Percentiles rank a stretch among this genome's conserved stretches.
These are phyloP conservation scores for Sebastes steindachneri DNA, from an alignment of 2,797 vertebrate species.

Conservation along the genomic window DNA sequence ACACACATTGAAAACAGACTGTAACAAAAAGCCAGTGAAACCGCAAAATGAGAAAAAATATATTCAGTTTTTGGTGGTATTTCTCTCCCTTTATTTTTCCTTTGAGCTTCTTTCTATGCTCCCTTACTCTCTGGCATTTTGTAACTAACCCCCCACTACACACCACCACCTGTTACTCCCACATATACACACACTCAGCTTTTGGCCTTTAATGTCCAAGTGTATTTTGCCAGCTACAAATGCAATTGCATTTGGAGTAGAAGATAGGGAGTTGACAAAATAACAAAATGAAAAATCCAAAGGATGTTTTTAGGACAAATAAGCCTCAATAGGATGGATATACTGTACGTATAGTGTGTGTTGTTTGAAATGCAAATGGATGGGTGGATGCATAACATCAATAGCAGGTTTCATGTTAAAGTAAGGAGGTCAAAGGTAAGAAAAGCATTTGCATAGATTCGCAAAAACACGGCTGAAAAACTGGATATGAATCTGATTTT, in stretches of 20 bases:
- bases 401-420: not conserved
- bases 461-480: not conserved
- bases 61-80: not conserved
- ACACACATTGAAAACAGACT: not conserved
- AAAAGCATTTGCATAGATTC: not conserved
- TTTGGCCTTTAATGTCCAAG: slow-evolving; percentile 15
- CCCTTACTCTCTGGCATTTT: not conserved
- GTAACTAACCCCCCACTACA: not conserved
- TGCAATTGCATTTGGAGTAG: not conserved
- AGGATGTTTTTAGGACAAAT: not conserved
- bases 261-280: not conserved
- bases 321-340: not conserved
- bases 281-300: not conserved
- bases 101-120: not conserved
- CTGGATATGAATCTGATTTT: not conserved
- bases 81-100: not conserved
- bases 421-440: not conserved
- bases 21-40: not conserved
- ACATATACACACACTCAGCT: slow-evolving; percentile 14
- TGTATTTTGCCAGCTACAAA: not conserved
- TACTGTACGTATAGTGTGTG: too few relatives aligned
- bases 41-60: not conserved
- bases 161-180: slow-evolving; percentile 20
- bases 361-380: not conserved
- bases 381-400: not conserved